A percentile compares a stretch with the other conserved stretches of the same genome.
These are phyloP conservation scores for Ostrea edulis DNA, from an alignment of 1,140 invertebrate genomes.

Conservation along the genomic window DNA sequence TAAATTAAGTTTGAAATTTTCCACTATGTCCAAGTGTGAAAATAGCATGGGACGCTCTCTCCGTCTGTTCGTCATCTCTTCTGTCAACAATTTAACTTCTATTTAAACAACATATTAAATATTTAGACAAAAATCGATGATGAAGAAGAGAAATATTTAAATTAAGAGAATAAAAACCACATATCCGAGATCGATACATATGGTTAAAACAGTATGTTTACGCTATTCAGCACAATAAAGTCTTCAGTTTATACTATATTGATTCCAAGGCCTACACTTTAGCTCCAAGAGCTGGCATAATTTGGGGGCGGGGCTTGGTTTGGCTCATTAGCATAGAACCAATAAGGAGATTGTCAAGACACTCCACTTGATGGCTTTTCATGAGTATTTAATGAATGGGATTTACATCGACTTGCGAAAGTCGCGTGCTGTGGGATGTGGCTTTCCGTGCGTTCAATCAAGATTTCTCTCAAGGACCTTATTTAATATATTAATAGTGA, in stretches of 20 bases:
- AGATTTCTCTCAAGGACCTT: constrained; percentile 40
- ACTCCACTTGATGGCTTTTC: constrained; percentile 50
- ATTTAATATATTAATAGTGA: constrained; percentile 44
- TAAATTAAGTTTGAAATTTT: background rate
- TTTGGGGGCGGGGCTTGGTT: constrained; percentile 42
- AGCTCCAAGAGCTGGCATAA: constrained; percentile 11
- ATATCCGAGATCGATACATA: background rate
- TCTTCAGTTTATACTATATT: background rate
- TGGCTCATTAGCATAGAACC: constrained; percentile 40
- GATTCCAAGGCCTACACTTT: background rate
- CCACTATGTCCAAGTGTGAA: background rate
- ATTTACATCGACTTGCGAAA: constrained; percentile 50
- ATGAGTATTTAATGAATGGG: constrained; percentile 56
- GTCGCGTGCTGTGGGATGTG: constrained; percentile 53
- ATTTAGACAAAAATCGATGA: constrained; percentile 31
- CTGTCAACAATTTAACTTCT: background rate
- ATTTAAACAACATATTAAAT: constrained; percentile 32
- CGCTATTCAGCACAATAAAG: constrained; percentile 1
- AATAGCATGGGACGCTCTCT: background rate
- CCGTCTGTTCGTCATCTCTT: background rate
- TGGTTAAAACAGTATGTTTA: constrained; percentile 23
- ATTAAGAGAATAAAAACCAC: constrained; percentile 38
- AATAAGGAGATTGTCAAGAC: constrained; percentile 53
- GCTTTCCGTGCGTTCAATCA: constrained; percentile 42
- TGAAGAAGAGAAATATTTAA: constrained; percentile 35